These are phyloP conservation scores for Drosophila mojavensis DNA, from an alignment of 1,140 invertebrate species.

Conservation along the genomic window DNA sequence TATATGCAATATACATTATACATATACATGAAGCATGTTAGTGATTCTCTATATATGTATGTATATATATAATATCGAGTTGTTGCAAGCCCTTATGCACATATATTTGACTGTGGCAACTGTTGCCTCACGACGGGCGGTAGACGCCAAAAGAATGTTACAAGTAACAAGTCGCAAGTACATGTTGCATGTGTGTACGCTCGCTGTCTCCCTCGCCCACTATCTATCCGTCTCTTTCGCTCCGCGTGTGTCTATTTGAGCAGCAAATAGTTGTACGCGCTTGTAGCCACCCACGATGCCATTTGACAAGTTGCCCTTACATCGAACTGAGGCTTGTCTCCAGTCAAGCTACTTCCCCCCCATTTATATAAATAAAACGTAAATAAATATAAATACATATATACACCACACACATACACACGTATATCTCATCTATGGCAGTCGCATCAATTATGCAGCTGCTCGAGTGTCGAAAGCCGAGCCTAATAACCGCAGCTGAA, in stretches of 20 bases:
- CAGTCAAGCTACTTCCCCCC: background rate
- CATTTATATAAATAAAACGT: no score
- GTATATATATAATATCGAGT: slow-evolving; percentile 9
- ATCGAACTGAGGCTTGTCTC: background rate
- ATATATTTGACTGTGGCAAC: slow-evolving; percentile 21
- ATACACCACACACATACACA: no score
- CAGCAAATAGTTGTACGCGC: slow-evolving; percentile 6
- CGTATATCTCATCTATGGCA: no score
- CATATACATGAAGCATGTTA: no score
- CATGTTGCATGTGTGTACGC: slow-evolving; percentile 5
- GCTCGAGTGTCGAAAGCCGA: no score
- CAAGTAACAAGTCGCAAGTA: slow-evolving; percentile 14
- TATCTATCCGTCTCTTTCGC: background rate
- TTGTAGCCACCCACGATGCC: background rate
- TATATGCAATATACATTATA: no score
- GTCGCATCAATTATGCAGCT: no score
- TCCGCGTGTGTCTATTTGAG: background rate
- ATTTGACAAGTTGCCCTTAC: background rate
- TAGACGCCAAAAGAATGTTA: slow-evolving; percentile 24
- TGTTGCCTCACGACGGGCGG: slow-evolving; percentile 16
- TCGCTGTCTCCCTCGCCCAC: background rate
- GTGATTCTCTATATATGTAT: no score
- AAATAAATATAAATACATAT: no score
- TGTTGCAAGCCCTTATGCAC: slow-evolving; percentile 2
- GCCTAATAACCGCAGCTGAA: no score